Evolutionary conservation across 2,113 vertebrate genomes (phyloP).

Genomic region (Dicaeum eximium): DNA sequence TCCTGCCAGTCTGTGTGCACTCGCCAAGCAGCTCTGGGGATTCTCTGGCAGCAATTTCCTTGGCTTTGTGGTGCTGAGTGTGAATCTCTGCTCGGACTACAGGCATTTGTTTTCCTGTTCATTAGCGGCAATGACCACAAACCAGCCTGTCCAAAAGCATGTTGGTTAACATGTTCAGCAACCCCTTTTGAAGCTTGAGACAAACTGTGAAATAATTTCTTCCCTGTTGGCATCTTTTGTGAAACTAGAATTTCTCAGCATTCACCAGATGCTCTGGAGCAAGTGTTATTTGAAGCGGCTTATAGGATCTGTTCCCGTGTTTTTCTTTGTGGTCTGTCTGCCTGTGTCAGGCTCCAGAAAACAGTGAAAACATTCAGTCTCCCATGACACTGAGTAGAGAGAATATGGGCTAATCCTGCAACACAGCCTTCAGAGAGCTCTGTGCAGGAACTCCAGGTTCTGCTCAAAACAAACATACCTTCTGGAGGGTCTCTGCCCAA

Average conservation of each 20-base stretch:
- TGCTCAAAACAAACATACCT: conserved; percentile 59
- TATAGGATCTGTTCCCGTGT: neutral
- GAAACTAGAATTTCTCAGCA: conserved; percentile 28
- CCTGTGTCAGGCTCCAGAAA: conserved; percentile 44
- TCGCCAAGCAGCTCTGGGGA: neutral
- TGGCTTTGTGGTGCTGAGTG: neutral
- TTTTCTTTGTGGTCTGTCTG: conserved; percentile 58
- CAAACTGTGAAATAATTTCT: conserved; percentile 40
- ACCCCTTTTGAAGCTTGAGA: conserved; percentile 10
- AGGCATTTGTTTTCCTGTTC: conserved; percentile 25
- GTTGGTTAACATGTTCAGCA: neutral
- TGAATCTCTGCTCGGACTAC: neutral
- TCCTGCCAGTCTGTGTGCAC: neutral
- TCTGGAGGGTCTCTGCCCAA: conserved; percentile 35
- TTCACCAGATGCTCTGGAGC: conserved; percentile 38
- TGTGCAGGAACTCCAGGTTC: conserved; percentile 3
- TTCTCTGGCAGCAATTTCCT: neutral
- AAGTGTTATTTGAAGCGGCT: conserved; percentile 42
- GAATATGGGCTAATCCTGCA: conserved; percentile 15
- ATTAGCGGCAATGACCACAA: neutral
- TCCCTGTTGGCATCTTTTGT: conserved; percentile 44
- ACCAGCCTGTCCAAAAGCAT: conserved; percentile 15
- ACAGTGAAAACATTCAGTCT: conserved; percentile 36
- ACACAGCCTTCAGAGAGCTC: neutral
- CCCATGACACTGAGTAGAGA: neutral